These are phyloP conservation scores for Alligator mississippiensis DNA, from an alignment of 2,113 vertebrate genomes.

Conservation along the genomic window DNA sequence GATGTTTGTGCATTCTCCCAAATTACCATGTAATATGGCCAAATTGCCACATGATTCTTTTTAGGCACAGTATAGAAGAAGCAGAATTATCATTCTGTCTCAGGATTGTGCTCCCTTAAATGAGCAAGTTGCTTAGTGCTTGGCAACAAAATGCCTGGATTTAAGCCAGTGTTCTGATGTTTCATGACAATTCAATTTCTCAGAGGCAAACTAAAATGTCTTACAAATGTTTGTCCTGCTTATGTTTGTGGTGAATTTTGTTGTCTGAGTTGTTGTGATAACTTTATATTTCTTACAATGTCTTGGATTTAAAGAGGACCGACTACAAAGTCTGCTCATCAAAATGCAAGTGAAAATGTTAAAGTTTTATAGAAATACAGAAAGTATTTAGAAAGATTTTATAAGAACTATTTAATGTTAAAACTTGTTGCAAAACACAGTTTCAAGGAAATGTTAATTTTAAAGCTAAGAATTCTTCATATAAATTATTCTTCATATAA, in stretches of 20 bases:
- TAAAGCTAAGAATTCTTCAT: not conserved
- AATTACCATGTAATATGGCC: not conserved
- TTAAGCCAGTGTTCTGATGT: not conserved
- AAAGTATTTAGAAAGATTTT: not conserved
- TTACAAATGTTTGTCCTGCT: not conserved
- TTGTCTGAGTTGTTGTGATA: not conserved
- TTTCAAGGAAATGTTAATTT: not conserved
- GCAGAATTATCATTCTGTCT: not conserved
- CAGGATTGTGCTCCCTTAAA: not conserved
- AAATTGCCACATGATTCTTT: not conserved
- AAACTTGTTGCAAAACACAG: no score
- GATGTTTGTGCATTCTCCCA: not conserved
- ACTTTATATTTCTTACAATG: not conserved
- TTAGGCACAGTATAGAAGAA: not conserved
- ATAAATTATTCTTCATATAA: not conserved
- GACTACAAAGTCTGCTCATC: not conserved
- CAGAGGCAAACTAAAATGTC: not conserved
- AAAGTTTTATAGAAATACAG: not conserved
- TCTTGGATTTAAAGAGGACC: not conserved
- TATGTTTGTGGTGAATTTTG: not conserved
- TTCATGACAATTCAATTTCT: not conserved
- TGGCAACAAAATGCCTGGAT: not conserved
- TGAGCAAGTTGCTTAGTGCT: not conserved
- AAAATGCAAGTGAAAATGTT: not conserved
- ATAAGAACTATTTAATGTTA: not conserved